Evolutionary conservation across 1,140 invertebrate species (phyloP), one percentile per base, ranked within the genome.

Genomic region (Lordiphosa stackelbergi): DNA sequence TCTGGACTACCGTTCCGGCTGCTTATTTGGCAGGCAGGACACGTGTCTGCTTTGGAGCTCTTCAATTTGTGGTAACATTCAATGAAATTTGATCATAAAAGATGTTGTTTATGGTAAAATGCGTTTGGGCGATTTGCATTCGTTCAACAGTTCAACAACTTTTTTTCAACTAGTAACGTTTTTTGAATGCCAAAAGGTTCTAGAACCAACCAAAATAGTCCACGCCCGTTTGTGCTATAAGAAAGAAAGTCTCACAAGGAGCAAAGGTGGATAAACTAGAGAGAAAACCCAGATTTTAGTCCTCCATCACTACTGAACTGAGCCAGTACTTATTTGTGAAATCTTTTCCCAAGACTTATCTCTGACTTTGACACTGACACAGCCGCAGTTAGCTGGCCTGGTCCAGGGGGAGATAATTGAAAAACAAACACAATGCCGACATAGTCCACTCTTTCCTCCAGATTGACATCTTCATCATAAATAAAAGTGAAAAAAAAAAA

Each of bases 401-500:
- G 13, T 58, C 58, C 56, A 61, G 64, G 45, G 8, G 45, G 8
- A 43, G 70, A 38, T 61, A 73, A 77, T 77, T 83, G 83, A 57
- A 73, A 69, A 69, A 61, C 69, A 83, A 85, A 77, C 73, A 85
- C 69, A 85, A 31, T 66, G 73, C 69, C 74, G 70, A 57, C 73
- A 64, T 43, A 51, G 52, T 63, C 69, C 69, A 73, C 22, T 41
- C 66, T 56, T 47, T 31, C 55, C 46, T 19, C 42, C 34, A 69
- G 81, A 85, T 85, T 85, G 83, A 85, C 83, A 85, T 85, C 83
- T 85, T 85, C 83, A 85, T 85, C 83, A 85, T 85, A 85, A 85
- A 85, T 85, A 85, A 85, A 83, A 85, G 83, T 85, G 77, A 83
- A 83, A n/a, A n/a, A n/a, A n/a, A n/a, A n/a, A n/a, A n/a, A 85